Conservation (phyloP, 2,888 invertebrate species). For the Pseudococcus longispinus region DNA sequence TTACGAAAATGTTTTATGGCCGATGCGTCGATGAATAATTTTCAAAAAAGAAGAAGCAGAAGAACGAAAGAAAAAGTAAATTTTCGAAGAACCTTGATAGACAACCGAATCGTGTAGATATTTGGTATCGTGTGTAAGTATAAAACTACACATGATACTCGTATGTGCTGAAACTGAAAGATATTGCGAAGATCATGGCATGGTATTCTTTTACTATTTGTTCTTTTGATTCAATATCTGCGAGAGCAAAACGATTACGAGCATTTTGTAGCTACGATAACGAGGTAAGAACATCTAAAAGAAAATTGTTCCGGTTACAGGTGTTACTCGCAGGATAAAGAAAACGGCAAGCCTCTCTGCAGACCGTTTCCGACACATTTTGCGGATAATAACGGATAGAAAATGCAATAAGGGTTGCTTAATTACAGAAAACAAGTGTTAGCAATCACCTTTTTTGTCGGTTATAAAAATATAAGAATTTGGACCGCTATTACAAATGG, state of each 20-base stretch:
- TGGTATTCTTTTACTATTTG: not conserved
- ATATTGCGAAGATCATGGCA: not conserved
- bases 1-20: constrained; percentile 7
- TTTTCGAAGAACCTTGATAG: not conserved
- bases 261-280: constrained; percentile 21
- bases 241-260: not conserved
- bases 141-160: no score
- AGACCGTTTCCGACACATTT: constrained; percentile 54
- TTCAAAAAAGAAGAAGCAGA: not conserved
- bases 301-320: constrained; percentile 48
- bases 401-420: constrained; percentile 48
- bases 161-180: not conserved
- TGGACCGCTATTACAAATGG: not conserved
- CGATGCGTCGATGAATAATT: not conserved
- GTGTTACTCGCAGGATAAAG: constrained; percentile 39
- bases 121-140: not conserved
- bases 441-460: constrained; percentile 48
- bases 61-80: not conserved
- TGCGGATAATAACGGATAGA: constrained; percentile 54
- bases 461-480: constrained; percentile 33
- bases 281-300: constrained; percentile 38
- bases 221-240: constrained; percentile 6
- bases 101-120: not conserved
- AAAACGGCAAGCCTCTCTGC: constrained; percentile 7
- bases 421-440: constrained; percentile 56